Conservation (phyloP, 2,888 invertebrate species). For the Parasteatoda lunata region DNA sequence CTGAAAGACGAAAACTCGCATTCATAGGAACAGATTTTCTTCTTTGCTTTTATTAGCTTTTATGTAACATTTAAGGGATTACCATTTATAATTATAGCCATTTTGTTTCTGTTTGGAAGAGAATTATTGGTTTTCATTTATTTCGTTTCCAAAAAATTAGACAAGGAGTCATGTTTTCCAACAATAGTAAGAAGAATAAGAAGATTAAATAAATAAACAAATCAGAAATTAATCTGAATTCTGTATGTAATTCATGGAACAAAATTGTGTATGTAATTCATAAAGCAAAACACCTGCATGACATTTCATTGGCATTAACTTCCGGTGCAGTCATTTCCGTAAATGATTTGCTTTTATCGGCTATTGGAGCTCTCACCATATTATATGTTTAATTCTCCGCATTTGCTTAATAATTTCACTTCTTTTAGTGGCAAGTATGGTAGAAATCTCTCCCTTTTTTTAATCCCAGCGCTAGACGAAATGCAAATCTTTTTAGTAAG, state of each 20-base stretch:
- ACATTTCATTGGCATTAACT: slow-evolving; percentile 41
- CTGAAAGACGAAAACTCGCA: too few species aligned
- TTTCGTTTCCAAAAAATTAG: too few species aligned
- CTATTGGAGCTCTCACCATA: slow-evolving; percentile 22
- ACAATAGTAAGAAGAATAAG: neutral
- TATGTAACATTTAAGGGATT: neutral
- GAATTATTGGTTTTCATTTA: neutral
- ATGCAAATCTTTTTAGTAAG: slow-evolving; percentile 2
- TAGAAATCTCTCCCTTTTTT: neutral
- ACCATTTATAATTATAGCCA: neutral
- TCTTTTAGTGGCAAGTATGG: neutral
- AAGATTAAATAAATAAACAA: neutral
- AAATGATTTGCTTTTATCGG: slow-evolving; percentile 32
- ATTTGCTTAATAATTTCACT: neutral
- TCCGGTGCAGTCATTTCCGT: slow-evolving; percentile 38
- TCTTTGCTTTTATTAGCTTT: too few species aligned
- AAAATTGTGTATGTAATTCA: too few species aligned
- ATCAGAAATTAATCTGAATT: neutral
- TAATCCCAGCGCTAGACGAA: neutral
- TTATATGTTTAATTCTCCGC: neutral
- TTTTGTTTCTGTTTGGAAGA: neutral
- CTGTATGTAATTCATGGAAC: too few species aligned
- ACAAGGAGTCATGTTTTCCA: neutral
- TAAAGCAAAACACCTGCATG: neutral
- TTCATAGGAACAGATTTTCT: too few species aligned